These are phyloP conservation scores for Doris montereyensis DNA, from an alignment of 2,888 invertebrate species.

Conservation along the genomic window DNA sequence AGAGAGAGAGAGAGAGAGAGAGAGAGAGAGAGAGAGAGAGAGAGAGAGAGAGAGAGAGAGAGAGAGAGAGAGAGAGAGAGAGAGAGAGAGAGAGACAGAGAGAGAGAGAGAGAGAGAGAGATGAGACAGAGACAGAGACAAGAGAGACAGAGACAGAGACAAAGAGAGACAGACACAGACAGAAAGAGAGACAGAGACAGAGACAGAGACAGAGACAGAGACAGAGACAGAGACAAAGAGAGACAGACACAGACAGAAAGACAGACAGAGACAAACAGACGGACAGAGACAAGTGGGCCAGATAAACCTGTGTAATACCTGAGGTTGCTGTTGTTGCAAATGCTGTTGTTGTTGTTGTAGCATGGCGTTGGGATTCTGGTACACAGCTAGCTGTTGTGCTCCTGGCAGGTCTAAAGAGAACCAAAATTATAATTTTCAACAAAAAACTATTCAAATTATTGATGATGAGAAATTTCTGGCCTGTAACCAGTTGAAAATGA, in stretches of 20 bases:
- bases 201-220: conserved; percentile 23
- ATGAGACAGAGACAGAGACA: neutral
- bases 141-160: conserved; percentile 18
- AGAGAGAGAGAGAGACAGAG: conserved; percentile 15
- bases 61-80: neutral
- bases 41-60: conserved; percentile 14
- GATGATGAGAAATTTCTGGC: too few species aligned
- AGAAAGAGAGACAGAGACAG: conserved; percentile 22
- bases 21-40: conserved; percentile 10
- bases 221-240: neutral
- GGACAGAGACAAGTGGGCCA: too few species aligned
- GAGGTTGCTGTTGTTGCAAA: conserved; percentile 44
- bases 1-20: conserved; percentile 24
- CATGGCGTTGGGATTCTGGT: conserved; percentile 54
- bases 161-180: conserved; percentile 15
- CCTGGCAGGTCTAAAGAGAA: conserved; percentile 54
- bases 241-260: conserved; percentile 8
- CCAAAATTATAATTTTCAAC: too few species aligned
- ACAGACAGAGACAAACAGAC: neutral
- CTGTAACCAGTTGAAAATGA: too few species aligned
- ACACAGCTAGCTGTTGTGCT: conserved; percentile 63
- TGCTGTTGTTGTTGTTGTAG: conserved; percentile 50
- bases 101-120: neutral
- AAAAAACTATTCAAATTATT: too few species aligned
- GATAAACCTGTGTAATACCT: neutral